Evolutionary conservation across 2,113 vertebrate genomes (phyloP).

Genomic region (Triplophysa tibetana): DNA sequence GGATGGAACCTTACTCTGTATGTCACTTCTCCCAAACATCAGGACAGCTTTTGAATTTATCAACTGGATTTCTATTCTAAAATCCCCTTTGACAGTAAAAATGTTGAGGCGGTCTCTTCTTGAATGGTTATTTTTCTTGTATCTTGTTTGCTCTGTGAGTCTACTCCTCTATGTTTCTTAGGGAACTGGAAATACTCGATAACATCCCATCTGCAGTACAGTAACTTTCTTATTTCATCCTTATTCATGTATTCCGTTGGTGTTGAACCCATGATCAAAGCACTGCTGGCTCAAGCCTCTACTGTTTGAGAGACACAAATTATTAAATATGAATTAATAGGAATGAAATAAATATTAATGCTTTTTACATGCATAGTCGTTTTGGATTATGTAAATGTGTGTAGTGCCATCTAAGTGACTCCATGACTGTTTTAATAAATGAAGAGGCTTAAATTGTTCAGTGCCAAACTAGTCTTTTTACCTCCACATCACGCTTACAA

Average conservation of each 20-base stretch:
- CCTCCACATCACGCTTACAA: slow-evolving; percentile 13
- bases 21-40: slow-evolving; percentile 27
- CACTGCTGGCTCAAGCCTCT: too few relatives aligned
- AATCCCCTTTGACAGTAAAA: slow-evolving; percentile 7
- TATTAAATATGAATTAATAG: background rate
- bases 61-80: background rate
- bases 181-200: background rate
- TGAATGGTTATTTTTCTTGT: background rate
- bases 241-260: too few relatives aligned
- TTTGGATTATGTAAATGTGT: background rate
- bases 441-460: background rate
- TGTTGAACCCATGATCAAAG: too few relatives aligned
- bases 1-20: slow-evolving; percentile 7
- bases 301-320: too few relatives aligned
- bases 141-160: background rate
- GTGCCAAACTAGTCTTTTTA: background rate
- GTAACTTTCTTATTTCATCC: background rate
- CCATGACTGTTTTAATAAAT: background rate
- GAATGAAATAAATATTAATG: background rate
- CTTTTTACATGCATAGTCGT: background rate
- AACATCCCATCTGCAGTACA: background rate
- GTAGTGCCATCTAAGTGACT: background rate
- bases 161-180: background rate
- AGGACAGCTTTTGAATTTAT: background rate
- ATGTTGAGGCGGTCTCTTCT: background rate